These are phyloP conservation scores for Nasonia vitripennis DNA, from an alignment of 1,140 invertebrate genomes.

Conservation along the genomic window DNA sequence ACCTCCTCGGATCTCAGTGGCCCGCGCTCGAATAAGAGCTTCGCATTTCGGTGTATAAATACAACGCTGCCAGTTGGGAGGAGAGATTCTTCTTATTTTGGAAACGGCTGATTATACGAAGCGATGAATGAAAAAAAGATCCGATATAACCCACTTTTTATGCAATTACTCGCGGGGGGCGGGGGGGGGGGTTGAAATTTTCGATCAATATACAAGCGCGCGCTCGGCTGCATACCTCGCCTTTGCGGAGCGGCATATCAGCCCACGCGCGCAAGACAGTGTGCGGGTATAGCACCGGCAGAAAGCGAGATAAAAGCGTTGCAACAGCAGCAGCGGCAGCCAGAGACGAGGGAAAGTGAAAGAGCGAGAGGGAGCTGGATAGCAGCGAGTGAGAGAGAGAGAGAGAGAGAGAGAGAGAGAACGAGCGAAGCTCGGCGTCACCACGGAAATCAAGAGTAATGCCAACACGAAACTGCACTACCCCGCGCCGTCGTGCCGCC, in stretches of 20 bases:
- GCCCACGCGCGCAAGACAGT: not conserved
- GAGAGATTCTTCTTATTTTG: too few species aligned
- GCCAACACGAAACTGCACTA: conserved; percentile 76
- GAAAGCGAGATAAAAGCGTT: conserved; percentile 15
- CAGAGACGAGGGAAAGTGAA: conserved; percentile 47
- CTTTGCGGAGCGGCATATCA: not conserved
- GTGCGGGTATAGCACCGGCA: not conserved
- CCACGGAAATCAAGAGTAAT: conserved; percentile 76
- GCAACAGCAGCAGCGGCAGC: not conserved
- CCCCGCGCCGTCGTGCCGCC: conserved; percentile 65
- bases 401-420: conserved; percentile 57
- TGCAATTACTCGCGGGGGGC: too few species aligned
- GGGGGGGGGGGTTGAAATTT: too few species aligned
- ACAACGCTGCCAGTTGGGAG: not conserved
- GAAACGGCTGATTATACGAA: not conserved
- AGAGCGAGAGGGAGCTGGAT: conserved; percentile 51
- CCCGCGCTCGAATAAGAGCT: too few species aligned
- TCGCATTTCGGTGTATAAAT: not conserved
- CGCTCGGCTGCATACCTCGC: too few species aligned
- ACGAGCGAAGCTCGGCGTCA: conserved; percentile 68
- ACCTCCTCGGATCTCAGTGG: not conserved
- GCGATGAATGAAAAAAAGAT: too few species aligned
- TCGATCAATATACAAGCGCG: too few species aligned
- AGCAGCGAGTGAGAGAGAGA: conserved; percentile 36
- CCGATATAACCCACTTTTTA: too few species aligned